Percentiles rank a stretch among this genome's conserved stretches.
phyloP scores from a whole-genome alignment of 2,113 vertebrate genomes.

The Eublepharis macularius region DNA sequence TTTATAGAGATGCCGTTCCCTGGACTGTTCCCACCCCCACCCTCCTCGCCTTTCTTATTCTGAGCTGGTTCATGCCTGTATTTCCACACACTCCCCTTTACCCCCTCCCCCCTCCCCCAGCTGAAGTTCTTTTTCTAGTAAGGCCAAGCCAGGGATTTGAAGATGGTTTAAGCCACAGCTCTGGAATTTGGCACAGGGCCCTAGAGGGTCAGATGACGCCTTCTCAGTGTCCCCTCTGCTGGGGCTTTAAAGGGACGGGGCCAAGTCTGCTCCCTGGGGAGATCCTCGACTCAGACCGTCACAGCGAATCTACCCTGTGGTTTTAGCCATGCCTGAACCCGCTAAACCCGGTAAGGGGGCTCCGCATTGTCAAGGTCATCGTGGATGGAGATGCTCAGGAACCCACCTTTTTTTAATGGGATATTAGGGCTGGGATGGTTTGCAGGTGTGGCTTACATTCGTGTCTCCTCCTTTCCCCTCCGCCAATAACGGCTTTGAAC shows the following conservation, averaged over 20 bases:
- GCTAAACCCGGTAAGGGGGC: constrained; percentile 22
- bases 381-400: neutral
- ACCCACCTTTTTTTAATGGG: neutral
- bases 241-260: constrained; percentile 23
- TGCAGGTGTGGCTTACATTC: neutral
- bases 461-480: neutral
- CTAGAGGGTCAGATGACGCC: constrained; percentile 27
- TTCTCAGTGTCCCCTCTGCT: constrained; percentile 20
- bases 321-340: constrained; percentile 25
- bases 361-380: neutral
- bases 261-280: constrained; percentile 20
- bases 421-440: neutral
- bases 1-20: neutral
- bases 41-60: neutral
- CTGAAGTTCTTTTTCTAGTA: constrained; percentile 10
- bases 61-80: neutral
- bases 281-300: constrained; percentile 2
- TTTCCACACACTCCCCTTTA: neutral
- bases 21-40: neutral
- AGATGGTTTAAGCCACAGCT: constrained; percentile 50
- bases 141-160: constrained; percentile 35
- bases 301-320: neutral
- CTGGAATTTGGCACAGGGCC: constrained; percentile 47
- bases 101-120: neutral
- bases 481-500: neutral